Conservation (phyloP, 1,140 invertebrate species). For the Eulimnadia texana region DNA sequence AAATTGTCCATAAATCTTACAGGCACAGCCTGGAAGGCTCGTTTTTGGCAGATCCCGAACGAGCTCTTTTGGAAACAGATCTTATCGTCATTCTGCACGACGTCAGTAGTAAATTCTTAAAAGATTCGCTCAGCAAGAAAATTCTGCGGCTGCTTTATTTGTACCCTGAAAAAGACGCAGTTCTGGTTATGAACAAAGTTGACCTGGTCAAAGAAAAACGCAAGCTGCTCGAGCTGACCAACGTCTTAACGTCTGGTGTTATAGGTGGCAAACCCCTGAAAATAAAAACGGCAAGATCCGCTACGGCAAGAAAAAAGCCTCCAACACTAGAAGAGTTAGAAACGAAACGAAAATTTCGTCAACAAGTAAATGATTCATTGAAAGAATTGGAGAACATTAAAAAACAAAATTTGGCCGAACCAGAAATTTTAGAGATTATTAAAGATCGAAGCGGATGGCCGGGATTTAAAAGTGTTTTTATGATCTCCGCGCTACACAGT, state of each 20-base stretch:
- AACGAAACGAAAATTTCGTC: neutral
- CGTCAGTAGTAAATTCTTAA: constrained; percentile 49
- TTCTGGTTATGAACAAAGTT: constrained; percentile 81
- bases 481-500: constrained; percentile 66
- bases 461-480: constrained; percentile 68
- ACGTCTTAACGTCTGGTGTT: constrained; percentile 46
- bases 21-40: constrained; percentile 35
- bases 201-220: constrained; percentile 63
- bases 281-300: neutral
- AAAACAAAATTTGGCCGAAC: constrained; percentile 16
- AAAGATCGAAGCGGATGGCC: constrained; percentile 43
- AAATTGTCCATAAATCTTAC: constrained; percentile 9
- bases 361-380: constrained; percentile 4
- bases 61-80: constrained; percentile 54
- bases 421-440: constrained; percentile 16
- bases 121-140: constrained; percentile 47
- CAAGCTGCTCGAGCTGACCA: constrained; percentile 51
- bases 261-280: constrained; percentile 24
- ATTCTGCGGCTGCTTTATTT: constrained; percentile 50
- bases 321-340: constrained; percentile 19
- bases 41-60: constrained; percentile 47
- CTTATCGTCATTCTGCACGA: constrained; percentile 75
- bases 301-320: constrained; percentile 20
- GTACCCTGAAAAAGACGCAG: constrained; percentile 45
- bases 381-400: neutral